Conservation (phyloP, 2,888 invertebrate species). For the Eristalinus sepulchralis region DNA sequence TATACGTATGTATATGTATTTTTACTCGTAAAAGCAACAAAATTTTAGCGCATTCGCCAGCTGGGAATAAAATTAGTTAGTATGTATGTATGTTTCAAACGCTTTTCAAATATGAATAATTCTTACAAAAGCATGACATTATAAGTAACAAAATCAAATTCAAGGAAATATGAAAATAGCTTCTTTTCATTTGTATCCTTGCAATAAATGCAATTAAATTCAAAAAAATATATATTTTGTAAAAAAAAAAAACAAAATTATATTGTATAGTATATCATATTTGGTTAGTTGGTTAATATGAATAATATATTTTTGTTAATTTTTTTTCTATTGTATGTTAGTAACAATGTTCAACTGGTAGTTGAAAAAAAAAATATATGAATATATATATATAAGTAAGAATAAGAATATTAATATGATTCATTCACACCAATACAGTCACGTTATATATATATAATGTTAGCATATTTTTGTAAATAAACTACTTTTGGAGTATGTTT, state of each 20-base stretch:
- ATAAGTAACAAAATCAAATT: slow-evolving; percentile 28
- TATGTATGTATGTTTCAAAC: slow-evolving; percentile 45
- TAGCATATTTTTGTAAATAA: slow-evolving; percentile 20
- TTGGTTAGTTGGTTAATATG: slow-evolving; percentile 29
- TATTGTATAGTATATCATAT: slow-evolving; percentile 15
- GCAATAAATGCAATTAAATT: slow-evolving; percentile 42
- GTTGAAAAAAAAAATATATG: slow-evolving; percentile 7
- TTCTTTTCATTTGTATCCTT: slow-evolving; percentile 14
- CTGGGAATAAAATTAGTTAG: slow-evolving; percentile 57
- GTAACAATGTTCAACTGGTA: slow-evolving; percentile 21
- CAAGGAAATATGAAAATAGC: slow-evolving; percentile 19
- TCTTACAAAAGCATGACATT: slow-evolving; percentile 62
- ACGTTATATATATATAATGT: slow-evolving; percentile 20
- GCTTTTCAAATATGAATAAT: slow-evolving; percentile 34
- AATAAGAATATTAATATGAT: neutral
- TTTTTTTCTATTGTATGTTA: slow-evolving; percentile 20
- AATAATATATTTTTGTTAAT: slow-evolving; percentile 4
- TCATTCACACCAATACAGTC: slow-evolving; percentile 61
- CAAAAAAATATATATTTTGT: neutral
- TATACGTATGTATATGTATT: neutral
- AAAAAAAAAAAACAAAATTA: neutral
- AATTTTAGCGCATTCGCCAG: slow-evolving; percentile 58
- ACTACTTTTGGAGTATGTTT: slow-evolving; percentile 45
- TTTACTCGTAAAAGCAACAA: slow-evolving; percentile 42
- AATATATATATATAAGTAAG: neutral